Evolutionary conservation across 1,140 invertebrate genomes (phyloP).

Genomic region (Macrobrachium nipponense): DNA sequence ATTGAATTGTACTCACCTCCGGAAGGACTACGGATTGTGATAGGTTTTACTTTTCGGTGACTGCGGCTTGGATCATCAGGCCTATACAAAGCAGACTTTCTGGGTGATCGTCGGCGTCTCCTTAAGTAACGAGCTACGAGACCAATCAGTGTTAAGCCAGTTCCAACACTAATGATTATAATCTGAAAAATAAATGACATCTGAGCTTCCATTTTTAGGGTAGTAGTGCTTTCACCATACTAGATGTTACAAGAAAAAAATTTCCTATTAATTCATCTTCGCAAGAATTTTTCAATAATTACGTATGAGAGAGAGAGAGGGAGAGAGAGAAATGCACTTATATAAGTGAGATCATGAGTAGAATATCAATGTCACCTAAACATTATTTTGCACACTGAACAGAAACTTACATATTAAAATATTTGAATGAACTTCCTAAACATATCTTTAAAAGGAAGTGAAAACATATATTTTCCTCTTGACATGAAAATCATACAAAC

Average conservation of each 20-base stretch:
- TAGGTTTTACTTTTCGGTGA: slow-evolving; percentile 40
- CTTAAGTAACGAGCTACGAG: slow-evolving; percentile 47
- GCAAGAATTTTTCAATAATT: background rate
- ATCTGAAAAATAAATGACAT: slow-evolving; percentile 12
- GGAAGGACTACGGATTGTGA: slow-evolving; percentile 51
- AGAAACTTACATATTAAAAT: too few relatives aligned
- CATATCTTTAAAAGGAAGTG: too few relatives aligned
- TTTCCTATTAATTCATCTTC: background rate
- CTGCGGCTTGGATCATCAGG: slow-evolving; percentile 41
- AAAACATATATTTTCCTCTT: background rate
- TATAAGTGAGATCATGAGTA: too few relatives aligned
- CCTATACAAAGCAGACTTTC: slow-evolving; percentile 35
- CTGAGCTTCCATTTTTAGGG: background rate
- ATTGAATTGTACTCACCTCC: slow-evolving; percentile 25
- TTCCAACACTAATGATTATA: slow-evolving; percentile 35
- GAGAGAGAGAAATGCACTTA: background rate
- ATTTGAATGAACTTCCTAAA: too few relatives aligned
- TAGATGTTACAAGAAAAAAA: background rate
- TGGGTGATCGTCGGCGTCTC: slow-evolving; percentile 24
- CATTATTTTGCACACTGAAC: too few relatives aligned
- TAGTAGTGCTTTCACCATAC: background rate
- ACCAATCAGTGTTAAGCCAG: slow-evolving; percentile 36
- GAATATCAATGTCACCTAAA: too few relatives aligned
- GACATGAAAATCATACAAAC: slow-evolving; percentile 9
- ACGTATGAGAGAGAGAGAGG: background rate